Base-by-base conservation (phyloP, 2,797 vertebrate genomes). In the Naso thynnoides region DNA sequence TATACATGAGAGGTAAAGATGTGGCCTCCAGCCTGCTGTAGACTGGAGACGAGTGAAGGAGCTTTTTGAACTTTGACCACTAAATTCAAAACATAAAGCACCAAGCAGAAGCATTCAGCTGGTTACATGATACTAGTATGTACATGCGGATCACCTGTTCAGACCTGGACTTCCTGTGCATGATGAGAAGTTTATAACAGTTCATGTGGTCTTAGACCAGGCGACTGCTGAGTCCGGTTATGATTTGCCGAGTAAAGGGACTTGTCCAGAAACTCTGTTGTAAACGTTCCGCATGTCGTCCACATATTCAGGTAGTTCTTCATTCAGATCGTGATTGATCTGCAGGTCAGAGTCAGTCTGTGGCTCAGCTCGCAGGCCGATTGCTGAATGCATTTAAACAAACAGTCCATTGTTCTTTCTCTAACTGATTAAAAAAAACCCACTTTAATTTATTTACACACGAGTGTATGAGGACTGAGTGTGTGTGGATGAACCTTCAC, bases 351-450 rank as follows among this genome's bases (percentile, higher is more conserved):
- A 63, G 42, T 72, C 44, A 8, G 52, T 52, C 21, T 36, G 54
- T 66, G 70, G 62, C 67, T 78, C 80, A 75, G 75, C 60, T 62
- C 23, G 44, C 70, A 74, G 60, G 33, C 70, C 15, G 2, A 54
- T 41, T 45, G 56, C 62, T 70, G 53, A 60, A 39, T 58, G 31
- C 31, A 53, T 31, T 59, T 2, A 11, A 44, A 36, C 53, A 49
- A 38, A 55, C 69, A 21, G n/a, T n/a, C n/a, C n/a, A n/a, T n/a
- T n/a, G n/a, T n/a, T n/a, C n/a, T n/a, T 33, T 61, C 24, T 33
- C 18, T 10, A 18, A 64, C 36, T 24, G 41, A 31, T 31, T 54
- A 70, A 39, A 75, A 55, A 75, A 29, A 61, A 39, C 9, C 10
- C 4, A 16, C 3, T n/a, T 4, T 8, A 31, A 4, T 29, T 36